Conservation (phyloP, 2,113 vertebrate species). For the Equus przewalskii region DNA sequence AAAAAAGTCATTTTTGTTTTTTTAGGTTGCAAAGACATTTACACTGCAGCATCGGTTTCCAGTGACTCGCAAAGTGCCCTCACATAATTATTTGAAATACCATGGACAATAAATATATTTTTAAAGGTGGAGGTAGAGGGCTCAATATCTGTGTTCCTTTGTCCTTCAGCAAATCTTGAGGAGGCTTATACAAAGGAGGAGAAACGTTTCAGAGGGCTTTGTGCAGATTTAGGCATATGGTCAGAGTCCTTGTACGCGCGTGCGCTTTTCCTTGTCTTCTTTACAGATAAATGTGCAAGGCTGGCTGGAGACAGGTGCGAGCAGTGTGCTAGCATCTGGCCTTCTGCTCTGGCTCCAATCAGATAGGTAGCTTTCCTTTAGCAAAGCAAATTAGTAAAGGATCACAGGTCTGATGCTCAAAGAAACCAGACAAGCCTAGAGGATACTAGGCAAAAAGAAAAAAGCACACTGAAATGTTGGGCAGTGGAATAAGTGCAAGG, state of each 20-base stretch:
- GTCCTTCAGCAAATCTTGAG: conserved; percentile 9
- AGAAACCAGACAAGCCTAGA: background rate
- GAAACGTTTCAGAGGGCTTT: background rate
- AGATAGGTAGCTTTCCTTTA: conserved; percentile 27
- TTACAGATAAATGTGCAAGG: conserved; percentile 65
- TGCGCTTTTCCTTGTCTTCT: background rate
- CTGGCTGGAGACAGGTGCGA: conserved; percentile 76
- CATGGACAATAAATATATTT: background rate
- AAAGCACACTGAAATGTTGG: background rate
- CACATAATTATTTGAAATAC: background rate
- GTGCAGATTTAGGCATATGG: conserved; percentile 67
- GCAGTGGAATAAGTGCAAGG: too few species aligned
- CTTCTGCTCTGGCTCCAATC: conserved; percentile 50
- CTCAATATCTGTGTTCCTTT: background rate
- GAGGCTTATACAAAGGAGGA: conserved; percentile 29
- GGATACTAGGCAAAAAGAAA: background rate
- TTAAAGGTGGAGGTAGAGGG: background rate
- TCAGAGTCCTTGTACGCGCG: background rate
- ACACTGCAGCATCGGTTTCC: background rate
- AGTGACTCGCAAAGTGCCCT: background rate
- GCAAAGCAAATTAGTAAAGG: conserved; percentile 70
- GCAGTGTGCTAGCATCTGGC: conserved; percentile 76
- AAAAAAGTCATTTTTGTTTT: background rate
- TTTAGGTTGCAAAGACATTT: background rate
- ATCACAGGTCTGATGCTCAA: background rate